phyloP scores from a whole-genome alignment of 2,888 invertebrate genomes.

The Andricus curvator region DNA sequence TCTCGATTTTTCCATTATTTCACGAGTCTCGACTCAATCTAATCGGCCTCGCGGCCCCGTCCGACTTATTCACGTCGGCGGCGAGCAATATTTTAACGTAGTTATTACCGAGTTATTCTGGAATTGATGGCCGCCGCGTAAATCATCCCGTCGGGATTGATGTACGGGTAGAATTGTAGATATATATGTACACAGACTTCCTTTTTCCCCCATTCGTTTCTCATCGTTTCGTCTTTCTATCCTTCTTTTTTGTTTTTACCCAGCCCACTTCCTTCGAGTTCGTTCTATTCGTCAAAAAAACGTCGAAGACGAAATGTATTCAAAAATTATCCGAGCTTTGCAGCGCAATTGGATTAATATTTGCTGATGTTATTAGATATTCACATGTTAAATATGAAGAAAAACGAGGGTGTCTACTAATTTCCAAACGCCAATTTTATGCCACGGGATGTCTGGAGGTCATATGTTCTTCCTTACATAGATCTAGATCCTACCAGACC shows the following conservation, averaged over 20 bases:
- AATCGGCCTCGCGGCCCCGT: constrained; percentile 28
- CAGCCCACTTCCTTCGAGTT: background rate
- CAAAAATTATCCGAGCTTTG: background rate
- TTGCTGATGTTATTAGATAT: background rate
- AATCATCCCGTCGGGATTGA: constrained; percentile 72
- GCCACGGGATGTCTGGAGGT: too few species aligned
- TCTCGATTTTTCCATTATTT: constrained; percentile 38
- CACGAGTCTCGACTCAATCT: constrained; percentile 19
- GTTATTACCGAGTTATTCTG: constrained; percentile 73
- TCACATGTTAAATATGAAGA: background rate
- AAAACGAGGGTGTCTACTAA: too few species aligned
- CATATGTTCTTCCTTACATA: too few species aligned
- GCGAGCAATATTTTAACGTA: constrained; percentile 57
- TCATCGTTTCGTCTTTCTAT: constrained; percentile 46
- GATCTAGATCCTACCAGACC: too few species aligned
- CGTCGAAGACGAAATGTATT: constrained; percentile 1
- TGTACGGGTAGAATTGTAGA: constrained; percentile 58
- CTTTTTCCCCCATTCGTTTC: constrained; percentile 55
- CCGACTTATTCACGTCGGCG: constrained; percentile 35
- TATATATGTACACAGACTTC: constrained; percentile 57
- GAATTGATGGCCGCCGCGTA: constrained; percentile 73
- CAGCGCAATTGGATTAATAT: background rate
- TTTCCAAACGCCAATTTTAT: too few species aligned
- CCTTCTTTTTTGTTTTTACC: background rate
- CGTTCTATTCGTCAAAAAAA: constrained; percentile 35